Conservation (phyloP, 2,888 invertebrate genomes). For the Frankliniella intonsa region DNA sequence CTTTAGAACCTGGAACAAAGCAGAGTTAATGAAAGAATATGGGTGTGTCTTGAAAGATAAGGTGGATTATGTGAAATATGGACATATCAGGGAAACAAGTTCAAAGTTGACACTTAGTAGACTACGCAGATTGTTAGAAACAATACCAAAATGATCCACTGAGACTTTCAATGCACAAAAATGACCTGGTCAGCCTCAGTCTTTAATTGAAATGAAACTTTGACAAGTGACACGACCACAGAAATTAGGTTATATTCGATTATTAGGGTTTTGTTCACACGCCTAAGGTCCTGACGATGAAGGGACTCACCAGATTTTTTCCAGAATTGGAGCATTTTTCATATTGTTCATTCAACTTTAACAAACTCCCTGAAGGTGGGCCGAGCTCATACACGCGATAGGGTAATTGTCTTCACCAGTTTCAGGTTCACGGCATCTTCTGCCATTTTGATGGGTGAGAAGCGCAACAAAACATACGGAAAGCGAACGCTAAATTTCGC, state of each 20-base stretch:
- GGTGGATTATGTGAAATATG: no score
- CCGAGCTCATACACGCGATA: neutral
- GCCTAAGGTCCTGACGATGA: neutral
- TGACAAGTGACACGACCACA: slow-evolving; percentile 10
- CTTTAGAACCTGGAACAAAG: slow-evolving; percentile 31
- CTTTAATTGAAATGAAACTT: neutral
- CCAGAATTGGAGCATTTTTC: slow-evolving; percentile 71
- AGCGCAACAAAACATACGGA: neutral
- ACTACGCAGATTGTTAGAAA: no score
- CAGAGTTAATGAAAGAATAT: neutral
- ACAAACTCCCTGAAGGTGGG: neutral
- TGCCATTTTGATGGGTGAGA: neutral
- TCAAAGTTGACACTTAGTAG: no score
- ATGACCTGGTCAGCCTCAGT: no score
- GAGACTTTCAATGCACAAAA: no score
- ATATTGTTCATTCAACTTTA: neutral
- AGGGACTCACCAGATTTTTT: slow-evolving; percentile 60
- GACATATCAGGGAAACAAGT: no score
- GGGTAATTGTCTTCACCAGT: neutral
- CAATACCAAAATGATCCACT: no score
- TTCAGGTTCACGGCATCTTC: neutral
- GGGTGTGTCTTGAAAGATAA: neutral
- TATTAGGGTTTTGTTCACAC: neutral
- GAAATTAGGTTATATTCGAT: neutral
- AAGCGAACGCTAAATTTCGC: neutral